Evolutionary conservation across 2,113 vertebrate species (phyloP).

Genomic region (Myotis yumanensis): DNA sequence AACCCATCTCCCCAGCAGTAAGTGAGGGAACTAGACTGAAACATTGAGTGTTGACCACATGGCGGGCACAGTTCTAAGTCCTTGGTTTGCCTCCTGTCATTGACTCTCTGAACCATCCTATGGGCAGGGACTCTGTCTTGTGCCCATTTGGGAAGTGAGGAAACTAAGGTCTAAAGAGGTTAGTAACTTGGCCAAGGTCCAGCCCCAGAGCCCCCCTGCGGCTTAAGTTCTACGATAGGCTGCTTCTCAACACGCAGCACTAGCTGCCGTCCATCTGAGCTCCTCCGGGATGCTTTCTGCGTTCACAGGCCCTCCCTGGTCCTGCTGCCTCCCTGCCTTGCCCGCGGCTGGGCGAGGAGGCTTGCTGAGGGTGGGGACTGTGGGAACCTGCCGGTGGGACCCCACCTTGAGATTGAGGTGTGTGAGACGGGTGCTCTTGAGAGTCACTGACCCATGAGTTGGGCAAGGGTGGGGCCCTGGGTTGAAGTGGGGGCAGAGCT

Average conservation of each 20-base stretch:
- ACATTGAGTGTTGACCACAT: background rate
- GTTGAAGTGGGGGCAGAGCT: background rate
- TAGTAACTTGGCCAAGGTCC: background rate
- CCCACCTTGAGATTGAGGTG: conserved; percentile 46
- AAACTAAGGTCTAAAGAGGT: background rate
- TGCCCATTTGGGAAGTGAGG: background rate
- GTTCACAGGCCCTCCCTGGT: background rate
- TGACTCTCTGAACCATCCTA: background rate
- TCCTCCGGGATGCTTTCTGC: background rate
- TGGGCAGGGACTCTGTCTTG: background rate
- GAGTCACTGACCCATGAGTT: conserved; percentile 5
- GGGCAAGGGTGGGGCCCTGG: background rate
- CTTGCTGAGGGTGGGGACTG: background rate
- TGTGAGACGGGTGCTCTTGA: conserved; percentile 8
- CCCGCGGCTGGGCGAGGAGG: background rate
- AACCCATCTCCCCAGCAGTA: background rate
- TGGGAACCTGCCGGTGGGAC: background rate
- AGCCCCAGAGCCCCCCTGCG: background rate
- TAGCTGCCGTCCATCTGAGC: rapidly evolving
- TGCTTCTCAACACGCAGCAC: background rate
- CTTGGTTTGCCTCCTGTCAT: background rate
- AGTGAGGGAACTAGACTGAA: background rate
- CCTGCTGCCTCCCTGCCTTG: background rate
- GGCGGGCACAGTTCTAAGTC: background rate
- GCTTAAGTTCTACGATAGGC: background rate